A percentile compares a stretch with the other conserved stretches of the same genome.
Conservation (phyloP, 2,113 vertebrate genomes). For the Anhinga rufa region DNA sequence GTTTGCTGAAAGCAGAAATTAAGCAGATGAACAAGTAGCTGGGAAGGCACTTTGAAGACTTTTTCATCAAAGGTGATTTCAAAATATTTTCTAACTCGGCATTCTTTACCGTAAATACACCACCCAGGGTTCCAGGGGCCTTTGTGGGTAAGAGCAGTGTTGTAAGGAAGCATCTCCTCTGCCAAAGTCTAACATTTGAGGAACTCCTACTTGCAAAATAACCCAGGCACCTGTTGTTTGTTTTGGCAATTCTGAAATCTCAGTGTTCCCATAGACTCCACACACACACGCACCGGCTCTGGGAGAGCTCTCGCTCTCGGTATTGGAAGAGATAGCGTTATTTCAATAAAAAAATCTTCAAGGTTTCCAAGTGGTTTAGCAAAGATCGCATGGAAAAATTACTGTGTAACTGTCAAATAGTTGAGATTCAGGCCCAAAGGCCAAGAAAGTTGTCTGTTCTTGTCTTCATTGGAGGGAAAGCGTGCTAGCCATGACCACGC, state of each 20-base stretch:
- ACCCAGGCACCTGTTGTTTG: constrained; percentile 60
- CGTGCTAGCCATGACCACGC: fast-evolving
- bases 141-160: not conserved
- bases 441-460: not conserved
- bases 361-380: not conserved
- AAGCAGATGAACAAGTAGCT: not conserved
- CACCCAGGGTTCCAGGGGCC: constrained; percentile 26
- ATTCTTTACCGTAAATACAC: constrained; percentile 25
- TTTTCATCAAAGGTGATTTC: constrained; percentile 31
- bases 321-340: not conserved
- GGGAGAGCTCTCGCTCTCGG: not conserved
- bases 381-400: not conserved
- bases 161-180: constrained; percentile 11
- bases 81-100: not conserved
- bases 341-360: not conserved
- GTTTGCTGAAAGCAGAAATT: constrained; percentile 10
- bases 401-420: not conserved
- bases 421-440: not conserved
- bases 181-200: constrained; percentile 53
- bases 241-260: constrained; percentile 47
- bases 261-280: not conserved
- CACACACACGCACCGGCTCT: fast-evolving
- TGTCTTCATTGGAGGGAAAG: not conserved
- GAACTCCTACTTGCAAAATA: constrained; percentile 52
- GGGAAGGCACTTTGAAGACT: not conserved